Base-by-base conservation (phyloP, 2,888 invertebrate species). In the Antitype chi region DNA sequence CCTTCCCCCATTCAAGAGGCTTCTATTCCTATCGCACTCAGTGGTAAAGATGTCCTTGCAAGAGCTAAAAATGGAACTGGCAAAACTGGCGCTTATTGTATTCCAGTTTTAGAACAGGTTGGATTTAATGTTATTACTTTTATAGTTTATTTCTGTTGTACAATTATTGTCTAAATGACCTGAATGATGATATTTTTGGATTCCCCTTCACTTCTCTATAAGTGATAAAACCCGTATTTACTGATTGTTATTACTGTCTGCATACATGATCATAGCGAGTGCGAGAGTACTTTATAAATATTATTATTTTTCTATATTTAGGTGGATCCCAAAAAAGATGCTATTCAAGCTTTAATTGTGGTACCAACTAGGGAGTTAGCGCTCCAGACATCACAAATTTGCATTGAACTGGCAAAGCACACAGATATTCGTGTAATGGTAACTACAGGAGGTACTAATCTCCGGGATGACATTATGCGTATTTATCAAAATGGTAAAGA, bases 1-100 rank as follows among this genome's bases (percentile, higher is more conserved):
- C 99, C 99, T 75, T 99, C 99, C 83, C 99, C 99, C 52, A 99
- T 99, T 97, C 99, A 99, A 97, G 99, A 99, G 97, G 99, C 99
- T 92, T 99, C 99, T 94, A 99, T 99, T 97, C 99, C 99, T 83
- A 99, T 99, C 92, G 99, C 99, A 87, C 97, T 99, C 90, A 98
- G 99, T 92, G 99, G 99, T 91, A 98, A 99, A 97, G 99, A 99
- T 97, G 98, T 99, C 90, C 97, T 99, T 92, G 99, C 99, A 81
- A 97, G 99, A 95, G 99, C 99, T 90, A 99, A 99, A 97, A 99
- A 99, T 97, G 99, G 99, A 91, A 99, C 99, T 89, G 99, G 98
- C 92, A 99, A 99, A 97, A 99, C 99, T 93, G 99, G 99, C 93
- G 99, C 99, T 88, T 99, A 99, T 96, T 99, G 99, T 94, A 99